Conservation (phyloP, 2,113 vertebrate species). For the Neolamprologus brichardi region DNA sequence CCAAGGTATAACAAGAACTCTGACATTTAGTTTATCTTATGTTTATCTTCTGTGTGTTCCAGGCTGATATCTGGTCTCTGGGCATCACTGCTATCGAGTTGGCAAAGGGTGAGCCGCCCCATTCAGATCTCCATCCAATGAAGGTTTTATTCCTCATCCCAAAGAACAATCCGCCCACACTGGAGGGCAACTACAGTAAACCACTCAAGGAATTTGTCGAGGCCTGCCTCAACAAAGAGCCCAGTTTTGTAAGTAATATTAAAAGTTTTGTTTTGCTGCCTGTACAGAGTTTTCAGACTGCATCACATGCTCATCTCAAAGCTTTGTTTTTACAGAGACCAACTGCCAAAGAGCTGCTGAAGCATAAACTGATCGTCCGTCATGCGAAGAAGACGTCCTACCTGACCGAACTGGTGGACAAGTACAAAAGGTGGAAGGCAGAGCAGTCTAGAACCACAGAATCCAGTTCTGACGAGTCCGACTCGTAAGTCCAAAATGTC, state of each 20-base stretch:
- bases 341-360: conserved; percentile 93
- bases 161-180: conserved; percentile 94
- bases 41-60: conserved; percentile 6
- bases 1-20: not conserved
- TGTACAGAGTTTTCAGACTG: not conserved
- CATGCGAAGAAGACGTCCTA: conserved; percentile 96
- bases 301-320: not conserved
- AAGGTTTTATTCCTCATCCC: conserved; percentile 98
- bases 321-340: conserved; percentile 77
- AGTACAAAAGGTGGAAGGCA: conserved; percentile 94
- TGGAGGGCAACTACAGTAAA: conserved; percentile 96
- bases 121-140: conserved; percentile 96
- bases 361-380: conserved; percentile 94
- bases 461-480: conserved; percentile 92
- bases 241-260: conserved; percentile 86
- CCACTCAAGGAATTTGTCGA: conserved; percentile 95
- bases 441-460: conserved; percentile 83
- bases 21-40: not conserved
- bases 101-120: conserved; percentile 92
- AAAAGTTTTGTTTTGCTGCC: not conserved
- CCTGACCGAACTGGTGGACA: conserved; percentile 93
- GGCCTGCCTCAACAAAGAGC: conserved; percentile 96
- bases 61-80: conserved; percentile 98
- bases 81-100: conserved; percentile 97
- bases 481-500: conserved; percentile 75